Evolutionary conservation across 1,140 invertebrate species (phyloP).

Genomic region (Scaptomyza pallida): DNA sequence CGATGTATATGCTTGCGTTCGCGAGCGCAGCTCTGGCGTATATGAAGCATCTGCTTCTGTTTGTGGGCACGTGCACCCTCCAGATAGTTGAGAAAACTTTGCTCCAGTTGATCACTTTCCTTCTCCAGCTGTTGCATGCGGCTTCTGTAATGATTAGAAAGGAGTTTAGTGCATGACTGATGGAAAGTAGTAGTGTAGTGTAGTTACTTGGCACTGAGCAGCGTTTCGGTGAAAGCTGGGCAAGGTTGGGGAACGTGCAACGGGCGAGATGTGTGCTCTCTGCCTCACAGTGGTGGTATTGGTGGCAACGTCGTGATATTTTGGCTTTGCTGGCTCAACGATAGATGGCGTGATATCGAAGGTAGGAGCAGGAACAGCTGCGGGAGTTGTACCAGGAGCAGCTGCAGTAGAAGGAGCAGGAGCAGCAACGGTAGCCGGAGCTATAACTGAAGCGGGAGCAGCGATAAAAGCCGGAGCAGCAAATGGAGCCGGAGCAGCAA

Average conservation of each 20-base stretch:
- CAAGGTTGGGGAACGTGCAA: background rate
- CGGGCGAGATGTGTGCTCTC: background rate
- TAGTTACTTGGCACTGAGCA: constrained; percentile 60
- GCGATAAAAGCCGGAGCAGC: no score
- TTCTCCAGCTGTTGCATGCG: constrained; percentile 74
- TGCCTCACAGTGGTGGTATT: constrained; percentile 30
- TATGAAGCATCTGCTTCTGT: constrained; percentile 17
- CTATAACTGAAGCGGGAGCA: background rate
- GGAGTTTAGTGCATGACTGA: background rate
- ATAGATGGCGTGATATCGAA: no score
- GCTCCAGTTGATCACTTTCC: constrained; percentile 75
- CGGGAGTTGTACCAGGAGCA: background rate
- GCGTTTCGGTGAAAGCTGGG: constrained; percentile 54
- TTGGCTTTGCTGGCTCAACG: constrained; percentile 7
- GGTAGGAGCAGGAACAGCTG: background rate
- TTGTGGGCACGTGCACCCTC: constrained; percentile 52
- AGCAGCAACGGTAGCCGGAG: background rate
- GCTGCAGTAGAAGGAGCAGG: background rate
- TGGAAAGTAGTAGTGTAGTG: background rate
- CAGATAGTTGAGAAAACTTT: constrained; percentile 68
- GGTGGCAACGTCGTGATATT: constrained; percentile 24
- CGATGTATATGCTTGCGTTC: constrained; percentile 47
- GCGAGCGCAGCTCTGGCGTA: constrained; percentile 9
- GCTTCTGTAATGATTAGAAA: constrained; percentile 34
- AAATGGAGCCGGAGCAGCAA: no score